Evolutionary conservation across 2,797 vertebrate species (phyloP).

Genomic region (Schizothorax lantsangensis): DNA sequence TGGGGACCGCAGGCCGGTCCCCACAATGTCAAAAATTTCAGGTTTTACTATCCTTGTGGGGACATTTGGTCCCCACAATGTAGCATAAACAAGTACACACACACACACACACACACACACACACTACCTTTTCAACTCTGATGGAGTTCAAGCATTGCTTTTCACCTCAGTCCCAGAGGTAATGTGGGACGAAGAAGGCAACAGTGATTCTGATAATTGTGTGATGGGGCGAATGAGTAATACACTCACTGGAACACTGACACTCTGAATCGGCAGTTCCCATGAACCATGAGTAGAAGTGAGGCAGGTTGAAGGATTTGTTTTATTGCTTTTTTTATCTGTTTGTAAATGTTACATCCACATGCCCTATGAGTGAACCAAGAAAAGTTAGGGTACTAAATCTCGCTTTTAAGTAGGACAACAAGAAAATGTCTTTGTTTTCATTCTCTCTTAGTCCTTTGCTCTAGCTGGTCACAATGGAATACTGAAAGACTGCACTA

Average conservation of each 20-base stretch:
- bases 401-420: not conserved
- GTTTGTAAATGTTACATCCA: not conserved
- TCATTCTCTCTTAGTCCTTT: not conserved
- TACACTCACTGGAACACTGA: not conserved
- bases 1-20: no score
- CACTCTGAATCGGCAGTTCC: not conserved
- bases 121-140: not conserved
- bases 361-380: not conserved
- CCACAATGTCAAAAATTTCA: no score
- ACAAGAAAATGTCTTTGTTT: not conserved
- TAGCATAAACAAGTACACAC: no score
- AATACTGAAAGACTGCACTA: constrained; percentile 18
- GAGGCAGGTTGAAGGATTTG: not conserved
- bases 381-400: not conserved
- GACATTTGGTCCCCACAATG: no score
- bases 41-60: no score
- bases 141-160: not conserved
- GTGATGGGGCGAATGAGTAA: not conserved
- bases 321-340: not conserved
- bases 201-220: constrained; percentile 15
- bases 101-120: not conserved
- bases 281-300: not conserved
- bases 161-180: constrained; percentile 5
- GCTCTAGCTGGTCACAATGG: constrained; percentile 2
- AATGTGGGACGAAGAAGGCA: not conserved